phyloP scores from a whole-genome alignment of 2,888 invertebrate species.

The Electrophaes corylata region DNA sequence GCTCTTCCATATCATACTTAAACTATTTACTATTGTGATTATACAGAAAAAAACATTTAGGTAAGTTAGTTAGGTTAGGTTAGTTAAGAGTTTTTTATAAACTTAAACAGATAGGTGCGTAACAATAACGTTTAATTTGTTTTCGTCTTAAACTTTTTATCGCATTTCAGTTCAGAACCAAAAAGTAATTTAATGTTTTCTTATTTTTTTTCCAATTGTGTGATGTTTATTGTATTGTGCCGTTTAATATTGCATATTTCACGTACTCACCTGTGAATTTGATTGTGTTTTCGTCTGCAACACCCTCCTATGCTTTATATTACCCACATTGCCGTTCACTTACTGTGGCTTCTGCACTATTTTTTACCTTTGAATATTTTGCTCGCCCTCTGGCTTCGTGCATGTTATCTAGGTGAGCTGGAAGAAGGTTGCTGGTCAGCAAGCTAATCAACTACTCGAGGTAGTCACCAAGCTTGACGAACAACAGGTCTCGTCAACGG shows the following conservation, averaged over 20 bases:
- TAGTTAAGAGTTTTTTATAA: too few relatives aligned
- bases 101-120: background rate
- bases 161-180: constrained; percentile 1
- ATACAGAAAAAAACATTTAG: too few relatives aligned
- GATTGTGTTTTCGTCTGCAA: constrained; percentile 70
- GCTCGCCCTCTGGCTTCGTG: constrained; percentile 48
- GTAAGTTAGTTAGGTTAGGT: too few relatives aligned
- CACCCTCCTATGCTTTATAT: constrained; percentile 36
- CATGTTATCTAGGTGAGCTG: constrained; percentile 80
- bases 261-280: constrained; percentile 54
- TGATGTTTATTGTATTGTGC: constrained; percentile 79
- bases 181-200: constrained; percentile 20
- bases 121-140: too few relatives aligned
- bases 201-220: constrained; percentile 52
- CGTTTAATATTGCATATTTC: constrained; percentile 46
- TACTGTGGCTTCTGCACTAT: constrained; percentile 55
- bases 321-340: constrained; percentile 52
- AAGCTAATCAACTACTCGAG: constrained; percentile 86
- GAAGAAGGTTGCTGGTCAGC: constrained; percentile 86
- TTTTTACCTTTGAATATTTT: constrained; percentile 37
- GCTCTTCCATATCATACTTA: too few relatives aligned
- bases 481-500: constrained; percentile 81
- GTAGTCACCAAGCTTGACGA: constrained; percentile 87
- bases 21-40: too few relatives aligned
- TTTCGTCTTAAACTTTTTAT: background rate